A percentile compares a stretch with the other conserved stretches of the same genome.
phyloP scores from a whole-genome alignment of 1,140 invertebrate species.

The Pentalonia nigronervosa region DNA sequence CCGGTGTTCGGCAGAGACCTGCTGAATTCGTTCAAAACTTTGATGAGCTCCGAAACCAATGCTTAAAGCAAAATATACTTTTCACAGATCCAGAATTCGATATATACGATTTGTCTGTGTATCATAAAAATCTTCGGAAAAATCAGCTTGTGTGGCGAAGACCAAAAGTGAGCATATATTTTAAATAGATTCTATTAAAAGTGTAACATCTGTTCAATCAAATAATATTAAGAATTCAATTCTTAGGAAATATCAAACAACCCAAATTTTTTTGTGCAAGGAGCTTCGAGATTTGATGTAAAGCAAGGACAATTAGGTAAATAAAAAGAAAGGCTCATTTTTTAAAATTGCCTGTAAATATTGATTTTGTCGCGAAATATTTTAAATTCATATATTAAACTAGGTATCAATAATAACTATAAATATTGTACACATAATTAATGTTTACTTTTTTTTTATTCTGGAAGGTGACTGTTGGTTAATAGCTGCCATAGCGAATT shows the following conservation, averaged over 20 bases:
- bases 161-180: slow-evolving; percentile 70
- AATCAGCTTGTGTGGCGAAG: slow-evolving; percentile 84
- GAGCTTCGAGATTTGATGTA: slow-evolving; percentile 94
- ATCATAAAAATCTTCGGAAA: slow-evolving; percentile 77
- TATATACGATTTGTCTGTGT: slow-evolving; percentile 79
- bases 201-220: not conserved
- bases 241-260: slow-evolving; percentile 86
- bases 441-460: not conserved
- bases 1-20: slow-evolving; percentile 67
- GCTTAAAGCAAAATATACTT: slow-evolving; percentile 73
- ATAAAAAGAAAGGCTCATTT: not conserved
- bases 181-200: not conserved
- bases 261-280: slow-evolving; percentile 92
- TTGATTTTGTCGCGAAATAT: not conserved
- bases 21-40: slow-evolving; percentile 75
- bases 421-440: not conserved
- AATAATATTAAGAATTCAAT: not conserved
- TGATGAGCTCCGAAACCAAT: slow-evolving; percentile 73
- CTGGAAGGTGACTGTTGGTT: slow-evolving; percentile 91
- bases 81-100: slow-evolving; percentile 92
- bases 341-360: not conserved
- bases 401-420: not conserved
- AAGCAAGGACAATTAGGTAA: slow-evolving; percentile 92
- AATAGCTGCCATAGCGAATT: slow-evolving; percentile 91
- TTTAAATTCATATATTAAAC: not conserved